These are phyloP conservation scores for Palythoa grandis DNA, from an alignment of 92 coral and sea anemone genomes.

Conservation along the genomic window DNA sequence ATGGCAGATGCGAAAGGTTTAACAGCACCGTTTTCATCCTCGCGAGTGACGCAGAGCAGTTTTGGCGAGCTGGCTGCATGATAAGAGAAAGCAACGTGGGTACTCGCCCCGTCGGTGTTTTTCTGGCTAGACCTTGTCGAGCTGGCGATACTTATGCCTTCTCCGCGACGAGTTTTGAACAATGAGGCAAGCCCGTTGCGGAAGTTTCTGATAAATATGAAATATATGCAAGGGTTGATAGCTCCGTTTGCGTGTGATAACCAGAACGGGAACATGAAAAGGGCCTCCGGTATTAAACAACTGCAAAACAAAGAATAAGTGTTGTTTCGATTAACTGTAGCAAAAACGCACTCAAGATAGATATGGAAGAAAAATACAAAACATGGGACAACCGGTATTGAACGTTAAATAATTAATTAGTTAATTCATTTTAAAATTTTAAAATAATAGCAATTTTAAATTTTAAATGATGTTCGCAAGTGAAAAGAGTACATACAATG, in stretches of 20 bases:
- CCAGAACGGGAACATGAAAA: slow-evolving; percentile 17
- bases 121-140: slow-evolving; percentile 28
- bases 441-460: too few relatives aligned
- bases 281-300: neutral
- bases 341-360: too few relatives aligned
- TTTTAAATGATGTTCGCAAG: too few relatives aligned
- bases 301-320: slow-evolving; percentile 4
- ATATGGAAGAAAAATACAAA: too few relatives aligned
- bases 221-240: slow-evolving; percentile 40
- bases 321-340: too few relatives aligned
- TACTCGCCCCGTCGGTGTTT: neutral
- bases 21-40: neutral
- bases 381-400: too few relatives aligned
- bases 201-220: slow-evolving; percentile 39
- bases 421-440: too few relatives aligned
- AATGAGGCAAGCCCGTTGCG: slow-evolving; percentile 24
- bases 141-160: neutral
- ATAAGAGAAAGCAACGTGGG: slow-evolving; percentile 1
- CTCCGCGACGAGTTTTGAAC: neutral
- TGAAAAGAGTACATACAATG: too few relatives aligned
- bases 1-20: neutral
- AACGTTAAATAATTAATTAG: too few relatives aligned
- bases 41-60: slow-evolving; percentile 5
- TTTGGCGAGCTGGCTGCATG: slow-evolving; percentile 25
- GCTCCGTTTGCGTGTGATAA: slow-evolving; percentile 36